phyloP scores from a whole-genome alignment of 2,113 vertebrate genomes.

The Oreocharis arfaki region DNA sequence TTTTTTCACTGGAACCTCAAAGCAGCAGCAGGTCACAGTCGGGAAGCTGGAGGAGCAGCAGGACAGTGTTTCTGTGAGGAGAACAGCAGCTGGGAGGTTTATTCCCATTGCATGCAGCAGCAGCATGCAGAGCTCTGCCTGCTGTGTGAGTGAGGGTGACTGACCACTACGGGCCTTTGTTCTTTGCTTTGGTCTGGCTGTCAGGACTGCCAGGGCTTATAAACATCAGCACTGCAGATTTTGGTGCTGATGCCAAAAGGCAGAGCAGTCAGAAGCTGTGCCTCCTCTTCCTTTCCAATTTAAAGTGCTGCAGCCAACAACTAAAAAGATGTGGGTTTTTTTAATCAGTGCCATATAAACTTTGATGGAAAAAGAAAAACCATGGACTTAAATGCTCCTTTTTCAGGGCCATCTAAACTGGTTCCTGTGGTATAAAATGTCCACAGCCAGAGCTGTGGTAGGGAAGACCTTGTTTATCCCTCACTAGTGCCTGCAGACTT shows the following conservation, averaged over 20 bases:
- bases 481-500: neutral
- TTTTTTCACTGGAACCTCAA: neutral
- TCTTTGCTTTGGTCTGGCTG: neutral
- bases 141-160: neutral
- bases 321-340: rapidly evolving
- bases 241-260: neutral
- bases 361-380: neutral
- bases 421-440: neutral
- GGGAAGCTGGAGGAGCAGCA: neutral
- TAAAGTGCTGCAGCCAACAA: neutral
- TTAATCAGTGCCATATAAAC: neutral
- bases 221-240: neutral
- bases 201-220: neutral
- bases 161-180: neutral
- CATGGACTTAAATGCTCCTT: neutral
- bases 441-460: neutral
- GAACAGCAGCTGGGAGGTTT: neutral
- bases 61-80: neutral
- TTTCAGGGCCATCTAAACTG: neutral
- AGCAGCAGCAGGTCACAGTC: neutral
- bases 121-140: neutral
- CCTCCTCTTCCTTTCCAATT: neutral
- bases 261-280: neutral
- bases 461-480: neutral
- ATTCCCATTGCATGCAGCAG: neutral